These are phyloP conservation scores for Drepana arcuata DNA, from an alignment of 1,140 invertebrate species.

Conservation along the genomic window DNA sequence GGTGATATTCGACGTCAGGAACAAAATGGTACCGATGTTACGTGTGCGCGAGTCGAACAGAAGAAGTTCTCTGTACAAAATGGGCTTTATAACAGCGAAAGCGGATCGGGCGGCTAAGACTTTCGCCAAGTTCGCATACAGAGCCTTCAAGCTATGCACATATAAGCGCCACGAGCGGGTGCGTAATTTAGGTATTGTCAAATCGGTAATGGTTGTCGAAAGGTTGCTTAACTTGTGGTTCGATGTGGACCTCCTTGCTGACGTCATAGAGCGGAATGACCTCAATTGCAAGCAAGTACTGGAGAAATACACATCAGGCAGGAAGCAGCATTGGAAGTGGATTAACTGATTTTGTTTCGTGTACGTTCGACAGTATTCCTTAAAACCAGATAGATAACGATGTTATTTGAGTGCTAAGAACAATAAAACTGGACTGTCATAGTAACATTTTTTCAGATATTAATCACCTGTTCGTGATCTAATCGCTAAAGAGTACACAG, in stretches of 20 bases:
- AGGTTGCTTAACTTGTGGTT: constrained; percentile 27
- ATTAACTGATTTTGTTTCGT: too few species aligned
- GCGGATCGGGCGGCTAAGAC: constrained; percentile 24
- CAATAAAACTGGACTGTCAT: too few species aligned
- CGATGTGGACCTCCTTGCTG: constrained; percentile 24
- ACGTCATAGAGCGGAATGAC: constrained; percentile 22
- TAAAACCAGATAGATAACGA: too few species aligned
- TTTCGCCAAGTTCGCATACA: constrained; percentile 18
- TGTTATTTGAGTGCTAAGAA: too few species aligned
- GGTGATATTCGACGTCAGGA: constrained; percentile 28
- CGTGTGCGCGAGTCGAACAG: constrained; percentile 21
- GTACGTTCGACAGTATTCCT: too few species aligned
- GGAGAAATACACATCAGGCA: constrained; percentile 12
- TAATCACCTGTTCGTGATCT: too few species aligned
- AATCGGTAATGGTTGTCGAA: too few species aligned
- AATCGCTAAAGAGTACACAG: too few species aligned
- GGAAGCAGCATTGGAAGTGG: constrained; percentile 23
- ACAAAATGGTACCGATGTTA: constrained; percentile 22
- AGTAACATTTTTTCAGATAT: too few species aligned
- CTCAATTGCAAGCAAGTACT: constrained; percentile 17
- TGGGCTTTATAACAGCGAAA: constrained; percentile 35
- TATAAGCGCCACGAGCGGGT: too few species aligned
- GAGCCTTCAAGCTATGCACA: constrained; percentile 20
- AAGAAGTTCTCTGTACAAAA: constrained; percentile 26
- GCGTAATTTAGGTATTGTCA: too few species aligned